Conservation (phyloP, 2,113 vertebrate species). For the Nyctibius bracteatus region DNA sequence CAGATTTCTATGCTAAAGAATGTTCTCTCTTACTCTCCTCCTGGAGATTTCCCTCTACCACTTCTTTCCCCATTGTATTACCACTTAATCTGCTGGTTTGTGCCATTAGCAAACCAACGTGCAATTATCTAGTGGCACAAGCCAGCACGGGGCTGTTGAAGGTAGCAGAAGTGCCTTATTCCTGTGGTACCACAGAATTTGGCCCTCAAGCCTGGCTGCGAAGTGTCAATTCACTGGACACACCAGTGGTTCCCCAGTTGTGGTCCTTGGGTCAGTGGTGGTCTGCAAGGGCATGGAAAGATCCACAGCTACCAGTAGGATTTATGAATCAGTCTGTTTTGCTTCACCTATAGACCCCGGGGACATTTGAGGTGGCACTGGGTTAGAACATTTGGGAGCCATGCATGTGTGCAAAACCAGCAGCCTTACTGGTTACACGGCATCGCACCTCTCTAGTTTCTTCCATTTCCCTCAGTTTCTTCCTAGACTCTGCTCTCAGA, state of each 20-base stretch:
- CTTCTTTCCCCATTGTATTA: neutral
- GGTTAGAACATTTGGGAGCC: neutral
- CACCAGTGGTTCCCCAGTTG: neutral
- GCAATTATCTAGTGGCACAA: neutral
- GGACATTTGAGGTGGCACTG: neutral
- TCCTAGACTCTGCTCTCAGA: neutral
- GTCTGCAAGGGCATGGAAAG: neutral
- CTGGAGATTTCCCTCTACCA: neutral
- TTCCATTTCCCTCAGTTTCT: neutral
- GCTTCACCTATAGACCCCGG: neutral
- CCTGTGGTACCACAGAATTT: neutral
- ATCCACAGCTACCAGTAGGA: neutral
- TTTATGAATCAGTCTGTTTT: neutral
- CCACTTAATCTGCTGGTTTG: neutral
- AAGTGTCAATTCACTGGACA: neutral
- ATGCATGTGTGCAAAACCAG: rapidly evolving
- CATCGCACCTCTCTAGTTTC: neutral
- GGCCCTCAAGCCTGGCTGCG: neutral
- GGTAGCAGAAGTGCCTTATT: neutral
- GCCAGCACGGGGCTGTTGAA: neutral
- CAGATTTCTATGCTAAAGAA: neutral
- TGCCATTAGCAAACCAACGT: neutral
- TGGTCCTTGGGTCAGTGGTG: neutral
- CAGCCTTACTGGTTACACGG: neutral
- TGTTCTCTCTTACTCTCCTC: neutral